Evolutionary conservation across 2,797 vertebrate species (phyloP).

Genomic region (Poliocrania exsul): DNA sequence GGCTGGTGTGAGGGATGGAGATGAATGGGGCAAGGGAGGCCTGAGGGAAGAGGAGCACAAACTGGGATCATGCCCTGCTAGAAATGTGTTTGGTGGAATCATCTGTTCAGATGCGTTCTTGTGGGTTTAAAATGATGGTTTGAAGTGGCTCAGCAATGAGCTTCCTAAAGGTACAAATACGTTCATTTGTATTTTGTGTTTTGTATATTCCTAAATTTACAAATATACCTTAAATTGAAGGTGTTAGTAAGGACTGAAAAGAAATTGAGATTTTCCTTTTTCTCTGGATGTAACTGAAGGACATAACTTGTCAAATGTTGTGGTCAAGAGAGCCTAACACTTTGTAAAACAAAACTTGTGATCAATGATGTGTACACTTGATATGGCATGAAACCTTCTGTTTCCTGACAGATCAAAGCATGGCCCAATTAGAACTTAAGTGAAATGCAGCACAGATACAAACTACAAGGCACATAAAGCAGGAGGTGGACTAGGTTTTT

Average conservation of each 20-base stretch:
- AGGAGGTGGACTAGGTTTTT: neutral
- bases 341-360: neutral
- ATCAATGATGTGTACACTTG: neutral
- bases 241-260: neutral
- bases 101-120: neutral
- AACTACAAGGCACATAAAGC: neutral
- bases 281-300: neutral
- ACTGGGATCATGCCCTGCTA: fast-evolving
- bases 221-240: neutral
- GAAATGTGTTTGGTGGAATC: neutral
- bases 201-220: neutral
- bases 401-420: neutral
- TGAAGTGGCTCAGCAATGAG: neutral
- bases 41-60: neutral
- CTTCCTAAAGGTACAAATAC: neutral
- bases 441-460: neutral
- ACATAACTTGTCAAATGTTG: fast-evolving
- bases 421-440: neutral
- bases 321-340: neutral
- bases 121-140: neutral
- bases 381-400: neutral
- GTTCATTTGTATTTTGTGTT: neutral
- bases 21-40: neutral
- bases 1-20: neutral
- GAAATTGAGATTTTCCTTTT: neutral